Percentiles rank a stretch among this genome's conserved stretches.
Conservation (phyloP, 2,113 vertebrate genomes). For the Edolisoma coerulescens region DNA sequence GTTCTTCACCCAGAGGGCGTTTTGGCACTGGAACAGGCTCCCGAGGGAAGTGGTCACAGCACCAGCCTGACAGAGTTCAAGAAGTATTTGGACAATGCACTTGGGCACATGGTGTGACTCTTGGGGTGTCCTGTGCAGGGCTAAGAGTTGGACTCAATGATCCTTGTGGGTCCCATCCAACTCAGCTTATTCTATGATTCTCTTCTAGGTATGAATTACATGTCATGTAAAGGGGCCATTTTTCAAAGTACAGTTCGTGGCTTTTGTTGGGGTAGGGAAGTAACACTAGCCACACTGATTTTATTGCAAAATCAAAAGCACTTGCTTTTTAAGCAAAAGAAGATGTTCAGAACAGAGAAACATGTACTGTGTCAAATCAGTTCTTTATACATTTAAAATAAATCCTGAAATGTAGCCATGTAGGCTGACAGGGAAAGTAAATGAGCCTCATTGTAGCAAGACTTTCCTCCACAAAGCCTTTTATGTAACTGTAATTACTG, state of each 20-base stretch:
- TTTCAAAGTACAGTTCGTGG: not conserved
- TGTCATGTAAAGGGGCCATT: not conserved
- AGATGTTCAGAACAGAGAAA: not conserved
- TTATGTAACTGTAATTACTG: slow-evolving; percentile 22
- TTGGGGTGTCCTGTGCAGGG: too few species aligned
- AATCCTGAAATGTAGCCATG: not conserved
- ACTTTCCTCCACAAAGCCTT: not conserved
- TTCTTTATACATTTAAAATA: not conserved
- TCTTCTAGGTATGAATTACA: not conserved
- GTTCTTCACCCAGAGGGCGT: not conserved
- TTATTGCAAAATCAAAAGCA: not conserved
- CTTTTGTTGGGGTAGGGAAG: not conserved
- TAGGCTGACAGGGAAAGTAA: not conserved
- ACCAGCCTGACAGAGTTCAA: not conserved
- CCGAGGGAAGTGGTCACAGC: not conserved
- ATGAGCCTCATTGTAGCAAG: not conserved
- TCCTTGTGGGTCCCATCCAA: not conserved
- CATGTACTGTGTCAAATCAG: not conserved
- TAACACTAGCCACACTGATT: not conserved
- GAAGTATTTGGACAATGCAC: fast-evolving
- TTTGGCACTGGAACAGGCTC: not conserved
- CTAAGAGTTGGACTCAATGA: fast-evolving
- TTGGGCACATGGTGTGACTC: not conserved
- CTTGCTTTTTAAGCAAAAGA: not conserved
- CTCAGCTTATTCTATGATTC: not conserved